Evolutionary conservation across 1,140 invertebrate species (phyloP), one percentile per base, ranked within the genome.

Genomic region (Triops cancriformis): DNA sequence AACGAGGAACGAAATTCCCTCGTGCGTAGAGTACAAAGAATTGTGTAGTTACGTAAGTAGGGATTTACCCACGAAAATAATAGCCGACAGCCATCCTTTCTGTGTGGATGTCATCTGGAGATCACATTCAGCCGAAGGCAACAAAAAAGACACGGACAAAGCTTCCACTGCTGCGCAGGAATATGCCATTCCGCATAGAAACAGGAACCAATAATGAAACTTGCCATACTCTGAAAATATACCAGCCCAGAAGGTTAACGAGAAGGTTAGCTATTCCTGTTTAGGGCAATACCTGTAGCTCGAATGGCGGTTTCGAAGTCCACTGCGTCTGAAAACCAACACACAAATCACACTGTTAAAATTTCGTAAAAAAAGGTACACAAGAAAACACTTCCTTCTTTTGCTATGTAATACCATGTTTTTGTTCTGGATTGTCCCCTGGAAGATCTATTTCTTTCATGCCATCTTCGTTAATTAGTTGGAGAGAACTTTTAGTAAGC

Each of bases 91-190:
- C 92, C 92, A 94, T 86, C 95, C 89, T 84, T 95, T 97, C 73
- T 93, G 92, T 76, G 90, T 87, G 23, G 94, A 94, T 81, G 91
- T 91, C 82, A 97, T 89, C 72, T 94, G 86, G 82, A 98, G 87
- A 85, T 97, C 95, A 88, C 94, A 96, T 86, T 95, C 91, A 75
- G 95, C 94, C 80, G 94, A 93, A 45, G 95, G 95, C 73, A 98
- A 85, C 82, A 97, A 93, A 88, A 97, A 97, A 76, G 94, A 94
- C 90, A 95, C 94, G 74, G 94, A 95, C 82, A 96, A 94, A 85
- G 97, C 92, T 86, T 97, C 95, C 89, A 97, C 95, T 86, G 96
- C 94, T 88, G 97, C 94, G 83, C 93, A 95, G 72, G 94, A 95
- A 85, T 94, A 94, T 81, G 96, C 94, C 86, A 95, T 92, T 77